Evolutionary conservation across 2,888 invertebrate species (phyloP).

Genomic region (Macrophya annulata): DNA sequence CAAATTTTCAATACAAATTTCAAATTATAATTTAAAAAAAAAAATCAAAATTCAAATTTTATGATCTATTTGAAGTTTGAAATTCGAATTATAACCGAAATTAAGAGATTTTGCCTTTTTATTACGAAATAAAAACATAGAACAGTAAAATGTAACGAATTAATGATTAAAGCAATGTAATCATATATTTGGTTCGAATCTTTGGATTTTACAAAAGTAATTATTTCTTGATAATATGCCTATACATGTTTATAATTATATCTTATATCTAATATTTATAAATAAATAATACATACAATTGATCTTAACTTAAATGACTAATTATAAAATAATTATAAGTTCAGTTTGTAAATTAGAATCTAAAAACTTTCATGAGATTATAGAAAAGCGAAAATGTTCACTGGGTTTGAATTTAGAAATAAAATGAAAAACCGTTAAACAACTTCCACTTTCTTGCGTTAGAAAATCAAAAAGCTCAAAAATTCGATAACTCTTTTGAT

Average conservation of each 20-base stretch:
- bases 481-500: background rate
- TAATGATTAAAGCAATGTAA: background rate
- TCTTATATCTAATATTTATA: background rate
- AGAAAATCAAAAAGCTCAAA: background rate
- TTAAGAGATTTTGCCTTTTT: background rate
- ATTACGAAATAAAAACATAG: background rate
- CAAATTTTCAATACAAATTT: background rate
- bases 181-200: background rate
- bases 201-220: constrained; percentile 5
- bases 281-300: background rate
- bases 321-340: background rate
- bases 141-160: background rate
- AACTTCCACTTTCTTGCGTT: background rate
- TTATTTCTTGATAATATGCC: background rate
- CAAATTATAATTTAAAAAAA: background rate
- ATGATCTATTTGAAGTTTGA: background rate
- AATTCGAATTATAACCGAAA: background rate
- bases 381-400: background rate
- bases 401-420: background rate
- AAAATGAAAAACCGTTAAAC: background rate
- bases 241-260: background rate
- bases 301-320: background rate
- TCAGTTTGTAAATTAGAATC: background rate
- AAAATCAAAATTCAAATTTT: background rate
- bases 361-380: background rate